phyloP scores from a whole-genome alignment of 2,888 invertebrate genomes.

The Tinea semifulvella region DNA sequence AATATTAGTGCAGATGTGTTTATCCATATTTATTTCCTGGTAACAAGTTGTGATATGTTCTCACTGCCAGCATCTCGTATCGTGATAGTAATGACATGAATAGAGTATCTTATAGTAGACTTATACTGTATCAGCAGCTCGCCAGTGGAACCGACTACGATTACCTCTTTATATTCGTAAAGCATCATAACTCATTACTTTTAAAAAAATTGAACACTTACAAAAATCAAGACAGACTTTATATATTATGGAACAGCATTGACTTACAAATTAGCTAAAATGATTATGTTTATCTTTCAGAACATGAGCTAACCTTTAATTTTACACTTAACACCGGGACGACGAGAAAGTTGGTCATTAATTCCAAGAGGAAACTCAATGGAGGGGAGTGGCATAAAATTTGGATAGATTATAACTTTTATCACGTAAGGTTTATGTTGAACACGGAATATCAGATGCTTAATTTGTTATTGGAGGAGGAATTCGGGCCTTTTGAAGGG shows the following conservation, averaged over 20 bases:
- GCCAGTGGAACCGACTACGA: no score
- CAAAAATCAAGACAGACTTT: no score
- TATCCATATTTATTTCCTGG: no score
- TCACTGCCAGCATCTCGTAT: no score
- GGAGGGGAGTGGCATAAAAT: constrained; percentile 97
- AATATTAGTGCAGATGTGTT: no score
- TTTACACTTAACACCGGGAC: constrained; percentile 88
- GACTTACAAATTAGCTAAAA: constrained; percentile 3
- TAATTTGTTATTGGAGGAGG: constrained; percentile 83
- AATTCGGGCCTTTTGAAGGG: constrained; percentile 92
- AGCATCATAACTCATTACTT: no score
- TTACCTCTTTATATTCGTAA: no score
- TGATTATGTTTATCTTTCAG: constrained; percentile 36
- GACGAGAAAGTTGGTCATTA: constrained; percentile 82
- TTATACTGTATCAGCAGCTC: no score
- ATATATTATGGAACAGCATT: neutral
- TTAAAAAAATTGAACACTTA: no score
- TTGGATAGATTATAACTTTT: constrained; percentile 94
- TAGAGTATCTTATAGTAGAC: no score
- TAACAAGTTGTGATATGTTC: no score
- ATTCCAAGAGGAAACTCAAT: constrained; percentile 83
- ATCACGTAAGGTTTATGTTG: constrained; percentile 92
- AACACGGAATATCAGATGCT: constrained; percentile 91
- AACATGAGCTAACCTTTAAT: constrained; percentile 88
- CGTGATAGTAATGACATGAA: no score